Percentiles rank a stretch among this genome's conserved stretches.
Evolutionary conservation across 2,888 invertebrate species (phyloP).

Genomic region (Phalera bucephala): DNA sequence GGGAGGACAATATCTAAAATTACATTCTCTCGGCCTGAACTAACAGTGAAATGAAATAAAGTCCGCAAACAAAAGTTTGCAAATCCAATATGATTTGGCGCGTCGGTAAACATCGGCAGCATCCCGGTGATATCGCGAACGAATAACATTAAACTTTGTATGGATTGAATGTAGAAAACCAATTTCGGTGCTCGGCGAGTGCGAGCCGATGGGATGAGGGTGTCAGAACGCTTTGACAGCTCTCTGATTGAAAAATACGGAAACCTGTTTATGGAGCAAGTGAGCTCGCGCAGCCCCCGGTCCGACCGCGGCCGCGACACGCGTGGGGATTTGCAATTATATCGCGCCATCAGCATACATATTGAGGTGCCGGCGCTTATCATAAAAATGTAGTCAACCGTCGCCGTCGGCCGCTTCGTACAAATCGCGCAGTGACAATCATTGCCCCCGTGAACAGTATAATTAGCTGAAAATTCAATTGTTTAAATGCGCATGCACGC

Average conservation of each 20-base stretch:
- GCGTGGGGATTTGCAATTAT: conserved; percentile 14
- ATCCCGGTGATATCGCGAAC: conserved; percentile 83
- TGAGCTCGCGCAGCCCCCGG: conserved; percentile 50
- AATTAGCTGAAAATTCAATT: neutral
- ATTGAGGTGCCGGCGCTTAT: conserved; percentile 1
- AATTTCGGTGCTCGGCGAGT: conserved; percentile 83
- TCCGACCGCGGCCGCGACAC: conserved; percentile 24
- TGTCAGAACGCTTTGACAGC: conserved; percentile 85
- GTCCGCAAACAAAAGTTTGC: conserved; percentile 83
- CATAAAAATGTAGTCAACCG: neutral
- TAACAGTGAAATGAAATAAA: conserved; percentile 81
- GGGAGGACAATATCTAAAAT: conserved; percentile 72
- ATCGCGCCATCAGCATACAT: conserved; percentile 6
- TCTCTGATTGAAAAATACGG: conserved; percentile 86
- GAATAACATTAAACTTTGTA: conserved; percentile 84
- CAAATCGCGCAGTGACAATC: too few species aligned
- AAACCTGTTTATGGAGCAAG: conserved; percentile 82
- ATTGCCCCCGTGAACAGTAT: neutral
- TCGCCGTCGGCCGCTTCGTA: too few species aligned
- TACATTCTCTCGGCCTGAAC: conserved; percentile 77
- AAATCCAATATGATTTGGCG: conserved; percentile 84
- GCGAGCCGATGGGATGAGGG: conserved; percentile 84
- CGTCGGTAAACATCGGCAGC: conserved; percentile 83
- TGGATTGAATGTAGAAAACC: conserved; percentile 84
- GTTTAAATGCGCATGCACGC: neutral